Conservation (phyloP, 2,888 invertebrate species). For the Platypus cylindrus region DNA sequence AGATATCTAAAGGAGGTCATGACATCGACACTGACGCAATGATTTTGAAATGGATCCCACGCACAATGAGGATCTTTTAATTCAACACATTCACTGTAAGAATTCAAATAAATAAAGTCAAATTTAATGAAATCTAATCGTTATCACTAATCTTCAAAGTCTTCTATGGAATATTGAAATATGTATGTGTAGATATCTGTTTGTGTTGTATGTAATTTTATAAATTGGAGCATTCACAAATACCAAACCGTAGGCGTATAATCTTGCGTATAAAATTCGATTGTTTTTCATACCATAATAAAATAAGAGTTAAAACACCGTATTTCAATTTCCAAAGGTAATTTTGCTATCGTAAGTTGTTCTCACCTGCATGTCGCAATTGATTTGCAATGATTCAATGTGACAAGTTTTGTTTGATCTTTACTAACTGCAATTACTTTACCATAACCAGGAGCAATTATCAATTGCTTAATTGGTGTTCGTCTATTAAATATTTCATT, state of each 20-base stretch:
- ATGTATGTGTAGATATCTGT: no score
- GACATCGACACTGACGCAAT: conserved; percentile 43
- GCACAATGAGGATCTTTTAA: conserved; percentile 97
- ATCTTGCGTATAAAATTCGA: no score
- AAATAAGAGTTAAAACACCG: no score
- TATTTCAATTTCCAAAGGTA: no score
- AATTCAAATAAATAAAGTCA: not conserved
- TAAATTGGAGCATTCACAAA: no score
- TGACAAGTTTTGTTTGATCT: conserved; percentile 72
- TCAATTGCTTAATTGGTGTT: conserved; percentile 61
- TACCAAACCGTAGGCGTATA: no score
- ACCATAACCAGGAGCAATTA: conserved; percentile 57
- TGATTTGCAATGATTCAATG: conserved; percentile 71
- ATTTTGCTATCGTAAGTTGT: no score
- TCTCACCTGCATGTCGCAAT: conserved; percentile 52
- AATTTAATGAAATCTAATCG: conserved; percentile 3
- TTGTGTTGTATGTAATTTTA: no score
- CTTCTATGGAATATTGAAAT: no score
- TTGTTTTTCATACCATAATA: no score
- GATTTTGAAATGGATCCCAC: conserved; percentile 61
- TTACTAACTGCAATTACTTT: conserved; percentile 82
- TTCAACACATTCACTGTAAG: conserved; percentile 71
- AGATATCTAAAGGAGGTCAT: conserved; percentile 32
- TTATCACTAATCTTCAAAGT: not conserved
- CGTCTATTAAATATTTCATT: conserved; percentile 62